Evolutionary conservation across 2,797 vertebrate species (phyloP).

Genomic region (Arctocebus calabarensis): DNA sequence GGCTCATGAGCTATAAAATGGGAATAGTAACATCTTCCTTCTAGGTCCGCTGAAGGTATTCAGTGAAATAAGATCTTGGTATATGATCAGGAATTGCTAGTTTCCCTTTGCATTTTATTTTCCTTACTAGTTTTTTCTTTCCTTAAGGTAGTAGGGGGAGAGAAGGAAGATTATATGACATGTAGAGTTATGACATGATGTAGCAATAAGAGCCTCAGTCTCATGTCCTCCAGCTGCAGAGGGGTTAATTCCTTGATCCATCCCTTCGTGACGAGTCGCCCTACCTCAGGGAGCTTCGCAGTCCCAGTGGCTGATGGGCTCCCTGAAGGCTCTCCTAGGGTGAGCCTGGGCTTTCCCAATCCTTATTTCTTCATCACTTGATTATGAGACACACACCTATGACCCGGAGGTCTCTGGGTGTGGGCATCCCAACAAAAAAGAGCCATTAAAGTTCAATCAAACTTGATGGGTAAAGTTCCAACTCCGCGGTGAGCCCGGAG

Average conservation of each 20-base stretch:
- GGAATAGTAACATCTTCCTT: neutral
- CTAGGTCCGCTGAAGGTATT: neutral
- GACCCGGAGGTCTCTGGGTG: slow-evolving; percentile 49
- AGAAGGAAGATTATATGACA: neutral
- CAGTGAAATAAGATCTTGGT: neutral
- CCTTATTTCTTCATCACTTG: slow-evolving; percentile 60
- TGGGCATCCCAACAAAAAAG: slow-evolving; percentile 38
- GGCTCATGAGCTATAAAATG: neutral
- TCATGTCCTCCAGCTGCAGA: neutral
- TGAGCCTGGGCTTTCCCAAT: slow-evolving; percentile 36
- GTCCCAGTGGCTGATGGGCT: neutral
- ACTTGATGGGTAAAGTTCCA: slow-evolving; percentile 44
- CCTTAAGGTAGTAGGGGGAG: neutral
- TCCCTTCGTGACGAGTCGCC: neutral
- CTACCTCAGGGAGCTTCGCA: neutral
- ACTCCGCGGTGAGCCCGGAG: neutral
- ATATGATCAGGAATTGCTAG: neutral
- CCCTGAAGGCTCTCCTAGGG: neutral
- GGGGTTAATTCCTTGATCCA: neutral
- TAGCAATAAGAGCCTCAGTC: neutral
- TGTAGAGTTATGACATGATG: neutral
- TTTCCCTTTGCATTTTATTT: neutral
- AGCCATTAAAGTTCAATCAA: slow-evolving; percentile 52
- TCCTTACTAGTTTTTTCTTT: neutral
- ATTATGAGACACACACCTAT: slow-evolving; percentile 56